Base-by-base conservation (phyloP, 92 coral and sea anemone species). In the Palythoa caribaeorum region DNA sequence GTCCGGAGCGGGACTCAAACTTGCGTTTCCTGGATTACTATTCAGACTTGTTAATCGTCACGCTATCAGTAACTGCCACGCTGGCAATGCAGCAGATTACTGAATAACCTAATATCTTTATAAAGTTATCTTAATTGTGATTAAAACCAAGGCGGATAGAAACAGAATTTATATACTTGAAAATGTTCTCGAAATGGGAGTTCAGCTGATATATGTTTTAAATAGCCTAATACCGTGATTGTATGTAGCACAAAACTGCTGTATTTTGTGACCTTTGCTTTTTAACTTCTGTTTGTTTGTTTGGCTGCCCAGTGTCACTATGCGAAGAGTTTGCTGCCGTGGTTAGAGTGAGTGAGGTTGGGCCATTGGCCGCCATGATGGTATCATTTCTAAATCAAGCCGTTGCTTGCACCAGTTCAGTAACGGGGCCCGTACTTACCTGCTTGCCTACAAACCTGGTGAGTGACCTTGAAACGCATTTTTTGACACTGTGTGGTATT, bases 301-400 rank as follows among this genome's bases (percentile, higher is more conserved):
- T 4, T 36, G 44, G 17, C 73, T 85, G 40, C 37, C 17, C 80
- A 97, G 99, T 94, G 48, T 90, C 90, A 55, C 89, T 97, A 37
- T 97, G 96, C 78, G 98, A 97, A 88, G 98, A 97, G 86, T 92
- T 97, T 57, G 93, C 94, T 53, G 93, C 96, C 48, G 93, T 92
- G 55, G 92, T 97, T 14, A 88, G 94, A 79, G 94, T 93, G 65
- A 92, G 83, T 54, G 96, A 94, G 63, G 93, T 95, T 62, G 99
- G 99, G 4, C 97, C 99, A 20, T 92, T 96, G 36, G 96, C 98
- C 9, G 87, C 92, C 35, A 90, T 95, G 38, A 89, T 97, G 53
- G 92, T 93, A 83, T 92, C 98, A 47, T 95, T 97, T 77, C 89
- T 97, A 71, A 96, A 97, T 83, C 99, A 97, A 93, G 97, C 99